Base-by-base conservation (phyloP, 2,888 invertebrate genomes). In the Cynaeus angustus region DNA sequence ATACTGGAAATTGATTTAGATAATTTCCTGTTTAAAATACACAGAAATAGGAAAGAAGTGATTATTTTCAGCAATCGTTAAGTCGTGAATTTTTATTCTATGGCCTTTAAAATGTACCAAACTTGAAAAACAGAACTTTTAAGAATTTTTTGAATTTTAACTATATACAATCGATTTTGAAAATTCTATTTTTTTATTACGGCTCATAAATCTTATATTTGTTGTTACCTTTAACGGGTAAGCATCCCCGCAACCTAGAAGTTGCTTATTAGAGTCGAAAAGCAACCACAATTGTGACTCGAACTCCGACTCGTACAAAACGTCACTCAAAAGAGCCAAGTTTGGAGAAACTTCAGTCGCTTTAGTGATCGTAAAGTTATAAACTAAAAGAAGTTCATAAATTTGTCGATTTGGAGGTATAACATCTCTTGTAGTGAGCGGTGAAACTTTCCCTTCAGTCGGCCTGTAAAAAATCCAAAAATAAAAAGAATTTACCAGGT, bases 231-330 rank as follows among this genome's bases (percentile, higher is more conserved):
- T 93, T 14, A 89, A 89, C 0, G 97, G 94, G 84, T 94, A 97
- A 1, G 97, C 96, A 85, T 98, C 97, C 0, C 98, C 97, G 72
- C 92, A 90, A 56, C 90, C 91, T 78, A 98, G 84, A 66, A 94
- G 89, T 81, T 95, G 94, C 85, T 99, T 99, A 85, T 95, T 95
- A 66, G 88, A 86, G 85, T 98, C 97, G 86, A 94, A 99, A 71
- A 99, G 72, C 94, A 98, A 95, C 97, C 98, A 98, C 84, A 99
- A 88, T 85, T 99, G 97, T 5, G 96, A 94, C 86, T 99, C 98
- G 83, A 93, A 97, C 85, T 98, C 97, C 0, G 94, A 94, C 86
- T 99, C 99, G 84, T 99, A 99, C 41, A 99, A 87, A 81, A 95
- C 89, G 80, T 95, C 92, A 83, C 94, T 94, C 37, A 99, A 88